Evolutionary conservation across 2,797 vertebrate genomes (phyloP).

Genomic region (Lithobates pipiens): DNA sequence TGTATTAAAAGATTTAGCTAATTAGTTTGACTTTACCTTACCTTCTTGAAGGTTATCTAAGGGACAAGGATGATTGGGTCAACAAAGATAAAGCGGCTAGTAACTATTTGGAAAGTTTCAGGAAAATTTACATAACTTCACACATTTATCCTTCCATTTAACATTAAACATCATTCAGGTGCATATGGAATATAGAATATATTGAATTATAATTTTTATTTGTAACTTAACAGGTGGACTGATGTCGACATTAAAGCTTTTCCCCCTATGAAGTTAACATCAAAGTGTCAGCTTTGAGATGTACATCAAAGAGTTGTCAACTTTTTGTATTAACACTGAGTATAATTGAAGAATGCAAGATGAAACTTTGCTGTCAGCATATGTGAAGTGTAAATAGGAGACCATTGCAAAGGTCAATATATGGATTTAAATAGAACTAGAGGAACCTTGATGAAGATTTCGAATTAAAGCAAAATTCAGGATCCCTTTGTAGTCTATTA

Average conservation of each 20-base stretch:
- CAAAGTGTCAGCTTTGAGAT: slow-evolving; percentile 58
- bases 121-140: neutral
- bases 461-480: too few relatives aligned
- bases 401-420: slow-evolving; percentile 45
- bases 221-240: slow-evolving; percentile 40
- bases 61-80: neutral
- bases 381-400: slow-evolving; percentile 50
- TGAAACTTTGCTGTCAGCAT: slow-evolving; percentile 54
- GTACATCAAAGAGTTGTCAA: slow-evolving; percentile 54
- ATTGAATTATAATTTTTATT: slow-evolving; percentile 42
- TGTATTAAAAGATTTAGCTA: neutral
- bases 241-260: slow-evolving; percentile 55
- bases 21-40: neutral
- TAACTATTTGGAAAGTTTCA: neutral
- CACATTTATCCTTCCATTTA: slow-evolving; percentile 13
- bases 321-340: slow-evolving; percentile 54
- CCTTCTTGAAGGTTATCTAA: slow-evolving; percentile 19
- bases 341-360: slow-evolving; percentile 43
- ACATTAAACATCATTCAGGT: neutral
- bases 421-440: neutral
- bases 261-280: slow-evolving; percentile 54
- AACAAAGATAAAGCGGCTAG: neutral
- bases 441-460: too few relatives aligned
- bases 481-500: too few relatives aligned
- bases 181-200: slow-evolving; percentile 29